Conservation (phyloP, 1,140 invertebrate genomes). For the Drosophila subobscura region DNA sequence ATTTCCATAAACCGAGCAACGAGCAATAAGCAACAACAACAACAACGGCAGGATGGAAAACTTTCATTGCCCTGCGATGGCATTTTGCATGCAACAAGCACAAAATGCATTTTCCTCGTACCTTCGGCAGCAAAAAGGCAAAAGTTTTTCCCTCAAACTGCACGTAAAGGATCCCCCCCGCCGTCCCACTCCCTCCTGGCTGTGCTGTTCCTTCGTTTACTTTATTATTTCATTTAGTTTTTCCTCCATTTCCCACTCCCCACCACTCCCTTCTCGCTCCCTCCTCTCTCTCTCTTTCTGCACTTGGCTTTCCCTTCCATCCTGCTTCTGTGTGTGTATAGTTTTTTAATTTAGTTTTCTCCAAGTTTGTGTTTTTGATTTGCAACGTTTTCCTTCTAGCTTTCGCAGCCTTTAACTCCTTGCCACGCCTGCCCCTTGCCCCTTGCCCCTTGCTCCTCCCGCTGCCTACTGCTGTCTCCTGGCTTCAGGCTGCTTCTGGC, state of each 20-base stretch:
- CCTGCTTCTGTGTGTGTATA: constrained; percentile 36
- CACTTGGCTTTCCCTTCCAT: constrained; percentile 7
- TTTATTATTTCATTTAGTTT: constrained; percentile 80
- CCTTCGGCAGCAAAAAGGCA: constrained; percentile 33
- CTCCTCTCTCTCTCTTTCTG: not conserved
- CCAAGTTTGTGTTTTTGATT: constrained; percentile 78
- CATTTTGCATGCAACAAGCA: constrained; percentile 77
- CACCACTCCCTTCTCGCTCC: not conserved
- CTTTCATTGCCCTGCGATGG: constrained; percentile 68
- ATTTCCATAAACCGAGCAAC: constrained; percentile 54
- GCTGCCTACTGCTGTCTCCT: not conserved
- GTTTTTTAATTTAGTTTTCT: constrained; percentile 75
- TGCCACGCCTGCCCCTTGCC: not conserved
- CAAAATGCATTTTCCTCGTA: constrained; percentile 73
- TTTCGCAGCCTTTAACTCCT: constrained; percentile 56
- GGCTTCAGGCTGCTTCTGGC: constrained; percentile 5
- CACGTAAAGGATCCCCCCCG: constrained; percentile 6
- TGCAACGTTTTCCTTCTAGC: constrained; percentile 69
- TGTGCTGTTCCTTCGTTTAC: constrained; percentile 47
- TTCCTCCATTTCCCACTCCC: constrained; percentile 34
- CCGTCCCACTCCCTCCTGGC: not conserved
- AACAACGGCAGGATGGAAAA: constrained; percentile 12
- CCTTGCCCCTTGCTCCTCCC: too few species aligned
- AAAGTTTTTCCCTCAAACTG: constrained; percentile 39
- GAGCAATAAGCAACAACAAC: constrained; percentile 1